phyloP scores from a whole-genome alignment of 2,888 invertebrate genomes.

The Bugula neritina region DNA sequence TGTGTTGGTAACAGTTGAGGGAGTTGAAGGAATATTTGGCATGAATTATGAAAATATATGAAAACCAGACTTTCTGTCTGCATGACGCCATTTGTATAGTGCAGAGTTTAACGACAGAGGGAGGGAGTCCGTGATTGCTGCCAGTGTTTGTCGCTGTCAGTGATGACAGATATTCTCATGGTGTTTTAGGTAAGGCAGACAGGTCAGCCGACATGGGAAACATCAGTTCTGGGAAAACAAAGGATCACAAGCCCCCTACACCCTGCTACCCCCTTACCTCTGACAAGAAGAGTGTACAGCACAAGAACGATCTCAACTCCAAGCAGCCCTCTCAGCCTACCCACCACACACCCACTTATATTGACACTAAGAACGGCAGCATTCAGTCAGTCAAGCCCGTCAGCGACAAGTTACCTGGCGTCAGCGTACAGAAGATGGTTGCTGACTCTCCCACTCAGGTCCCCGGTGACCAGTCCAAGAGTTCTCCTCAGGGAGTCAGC shows the following conservation, averaged over 20 bases:
- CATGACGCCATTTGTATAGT: no score
- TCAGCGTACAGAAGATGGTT: no score
- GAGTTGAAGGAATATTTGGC: no score
- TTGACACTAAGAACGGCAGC: background rate
- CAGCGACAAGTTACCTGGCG: background rate
- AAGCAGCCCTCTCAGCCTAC: background rate
- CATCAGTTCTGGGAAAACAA: background rate
- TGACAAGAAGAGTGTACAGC: background rate
- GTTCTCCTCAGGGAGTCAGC: background rate
- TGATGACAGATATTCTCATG: no score
- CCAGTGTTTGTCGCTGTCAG: no score
- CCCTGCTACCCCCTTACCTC: background rate
- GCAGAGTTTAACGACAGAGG: no score
- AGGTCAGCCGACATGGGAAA: conserved; percentile 6
- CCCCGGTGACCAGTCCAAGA: background rate
- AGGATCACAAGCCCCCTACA: background rate
- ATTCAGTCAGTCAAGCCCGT: background rate
- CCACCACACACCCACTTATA: background rate
- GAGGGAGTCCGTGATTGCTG: no score
- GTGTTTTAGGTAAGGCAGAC: background rate
- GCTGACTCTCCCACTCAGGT: background rate
- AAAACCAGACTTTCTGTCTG: no score
- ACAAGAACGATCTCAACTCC: background rate
- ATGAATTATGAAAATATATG: no score
- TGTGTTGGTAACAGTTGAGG: no score